Evolutionary conservation across 2,888 invertebrate species (phyloP).

Genomic region (Lordiphosa fenestrarum): DNA sequence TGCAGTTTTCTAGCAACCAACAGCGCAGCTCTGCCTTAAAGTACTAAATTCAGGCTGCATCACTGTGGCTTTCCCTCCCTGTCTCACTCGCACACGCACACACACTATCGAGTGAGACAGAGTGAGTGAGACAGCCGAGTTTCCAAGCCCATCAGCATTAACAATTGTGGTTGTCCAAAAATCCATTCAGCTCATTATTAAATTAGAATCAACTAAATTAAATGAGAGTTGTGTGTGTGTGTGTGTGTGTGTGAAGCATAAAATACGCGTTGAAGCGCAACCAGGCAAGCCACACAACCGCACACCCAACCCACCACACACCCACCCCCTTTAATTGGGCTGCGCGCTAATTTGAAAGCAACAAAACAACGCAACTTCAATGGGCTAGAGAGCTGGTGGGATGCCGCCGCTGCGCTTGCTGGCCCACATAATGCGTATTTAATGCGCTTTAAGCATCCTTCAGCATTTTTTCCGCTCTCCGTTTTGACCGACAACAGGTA

Average conservation of each 20-base stretch:
- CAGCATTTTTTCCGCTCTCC: background rate
- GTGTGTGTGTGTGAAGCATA: slow-evolving; percentile 34
- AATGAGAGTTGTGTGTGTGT: slow-evolving; percentile 26
- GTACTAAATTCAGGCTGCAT: no score
- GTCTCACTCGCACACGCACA: background rate
- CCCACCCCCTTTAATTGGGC: slow-evolving; percentile 56
- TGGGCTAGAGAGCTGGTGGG: no score
- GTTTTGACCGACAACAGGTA: no score
- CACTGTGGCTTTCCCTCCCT: background rate
- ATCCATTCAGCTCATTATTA: slow-evolving; percentile 57
- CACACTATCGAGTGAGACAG: background rate
- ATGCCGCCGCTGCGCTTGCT: no score
- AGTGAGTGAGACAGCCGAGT: background rate
- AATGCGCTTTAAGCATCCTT: slow-evolving; percentile 54
- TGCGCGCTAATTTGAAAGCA: slow-evolving; percentile 69
- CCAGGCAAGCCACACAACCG: slow-evolving; percentile 43
- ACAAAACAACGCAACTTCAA: slow-evolving; percentile 40
- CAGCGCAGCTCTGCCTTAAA: no score
- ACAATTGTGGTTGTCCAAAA: slow-evolving; percentile 29
- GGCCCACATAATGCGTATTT: slow-evolving; percentile 58
- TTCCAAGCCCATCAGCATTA: slow-evolving; percentile 39
- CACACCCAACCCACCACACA: slow-evolving; percentile 7
- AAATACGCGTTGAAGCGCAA: slow-evolving; percentile 67
- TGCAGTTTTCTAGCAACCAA: no score
- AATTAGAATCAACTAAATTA: slow-evolving; percentile 67